These are phyloP conservation scores for Dromococcyx pavoninus DNA, from an alignment of 2,797 vertebrate species.

Conservation along the genomic window DNA sequence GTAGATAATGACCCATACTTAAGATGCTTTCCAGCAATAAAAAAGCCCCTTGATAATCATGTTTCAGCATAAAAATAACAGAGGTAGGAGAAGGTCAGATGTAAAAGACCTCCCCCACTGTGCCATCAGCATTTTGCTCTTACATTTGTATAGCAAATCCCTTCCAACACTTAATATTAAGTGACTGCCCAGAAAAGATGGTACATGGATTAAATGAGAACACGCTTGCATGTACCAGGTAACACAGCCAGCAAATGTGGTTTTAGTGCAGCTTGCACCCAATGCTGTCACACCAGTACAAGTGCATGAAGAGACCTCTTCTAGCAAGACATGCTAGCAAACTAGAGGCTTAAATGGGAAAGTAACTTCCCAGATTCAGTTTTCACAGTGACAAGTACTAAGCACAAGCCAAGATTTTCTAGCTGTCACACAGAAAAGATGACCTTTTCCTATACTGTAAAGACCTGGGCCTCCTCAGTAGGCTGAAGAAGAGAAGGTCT, in stretches of 20 bases:
- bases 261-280: not conserved
- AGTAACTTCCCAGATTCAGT: not conserved
- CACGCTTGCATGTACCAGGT: not conserved
- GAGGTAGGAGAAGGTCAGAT: not conserved
- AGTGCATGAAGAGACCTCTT: accelerated
- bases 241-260: not conserved
- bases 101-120: not conserved
- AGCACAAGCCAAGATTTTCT: not conserved
- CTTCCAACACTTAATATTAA: accelerated
- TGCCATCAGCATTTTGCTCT: not conserved
- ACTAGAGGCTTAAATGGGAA: accelerated
- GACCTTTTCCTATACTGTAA: not conserved
- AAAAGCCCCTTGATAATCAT: not conserved
- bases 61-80: not conserved
- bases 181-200: not conserved
- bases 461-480: not conserved
- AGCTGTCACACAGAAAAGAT: not conserved
- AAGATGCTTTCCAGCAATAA: not conserved
- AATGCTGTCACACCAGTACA: not conserved
- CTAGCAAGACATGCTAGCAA: not conserved
- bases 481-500: not conserved
- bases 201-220: not conserved
- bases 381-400: not conserved
- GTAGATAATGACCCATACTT: not conserved
- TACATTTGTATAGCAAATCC: not conserved